Evolutionary conservation across 2,888 invertebrate genomes (phyloP).

Genomic region (Nephrotoma appendiculata): DNA sequence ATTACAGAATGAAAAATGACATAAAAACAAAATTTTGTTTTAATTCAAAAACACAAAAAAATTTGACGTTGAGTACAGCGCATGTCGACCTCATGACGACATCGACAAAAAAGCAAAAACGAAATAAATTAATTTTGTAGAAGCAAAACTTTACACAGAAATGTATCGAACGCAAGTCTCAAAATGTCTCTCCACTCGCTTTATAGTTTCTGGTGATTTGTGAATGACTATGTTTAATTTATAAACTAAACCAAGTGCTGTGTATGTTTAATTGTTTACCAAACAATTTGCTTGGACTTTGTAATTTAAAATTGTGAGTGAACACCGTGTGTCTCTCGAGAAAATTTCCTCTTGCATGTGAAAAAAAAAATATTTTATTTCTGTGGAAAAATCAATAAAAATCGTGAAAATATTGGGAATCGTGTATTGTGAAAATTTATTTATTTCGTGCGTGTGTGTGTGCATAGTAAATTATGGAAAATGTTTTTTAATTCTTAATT

Average conservation of each 20-base stretch:
- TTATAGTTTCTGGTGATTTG: neutral
- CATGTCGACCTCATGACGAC: neutral
- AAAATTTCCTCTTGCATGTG: no score
- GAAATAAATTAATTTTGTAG: neutral
- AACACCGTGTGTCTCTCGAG: neutral
- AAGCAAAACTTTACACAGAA: neutral
- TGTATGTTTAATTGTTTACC: neutral
- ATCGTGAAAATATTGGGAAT: neutral
- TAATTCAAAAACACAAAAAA: neutral
- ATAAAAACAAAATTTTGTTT: neutral
- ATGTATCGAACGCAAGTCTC: neutral
- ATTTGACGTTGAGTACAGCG: neutral
- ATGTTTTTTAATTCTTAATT: neutral
- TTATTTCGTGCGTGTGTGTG: neutral
- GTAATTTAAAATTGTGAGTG: neutral
- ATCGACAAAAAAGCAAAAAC: neutral
- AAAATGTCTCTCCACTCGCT: neutral
- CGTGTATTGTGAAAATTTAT: neutral
- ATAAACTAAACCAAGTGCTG: neutral
- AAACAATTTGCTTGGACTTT: neutral
- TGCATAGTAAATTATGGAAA: neutral
- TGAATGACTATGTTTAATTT: neutral
- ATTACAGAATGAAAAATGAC: neutral
- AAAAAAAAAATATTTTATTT: neutral
- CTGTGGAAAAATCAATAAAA: neutral